A percentile compares a stretch with the other conserved stretches of the same genome.
Conservation (phyloP, 2,888 invertebrate species). For the Thecocarcelia acutangulata region DNA sequence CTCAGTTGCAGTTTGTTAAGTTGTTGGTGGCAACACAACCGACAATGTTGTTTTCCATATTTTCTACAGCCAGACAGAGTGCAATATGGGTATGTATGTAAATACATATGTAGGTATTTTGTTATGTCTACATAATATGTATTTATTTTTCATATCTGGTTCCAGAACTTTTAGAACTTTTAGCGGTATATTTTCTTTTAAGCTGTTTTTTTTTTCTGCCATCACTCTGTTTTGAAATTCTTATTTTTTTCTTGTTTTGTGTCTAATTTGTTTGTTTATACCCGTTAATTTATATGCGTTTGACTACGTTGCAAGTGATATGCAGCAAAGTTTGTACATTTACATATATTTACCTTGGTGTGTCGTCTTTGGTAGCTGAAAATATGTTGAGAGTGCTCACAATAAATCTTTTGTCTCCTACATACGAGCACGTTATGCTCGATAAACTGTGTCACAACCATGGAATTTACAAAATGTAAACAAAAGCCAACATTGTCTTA, state of each 20-base stretch:
- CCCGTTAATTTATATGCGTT: constrained; percentile 6
- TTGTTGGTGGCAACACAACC: constrained; percentile 21
- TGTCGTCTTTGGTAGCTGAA: constrained; percentile 30
- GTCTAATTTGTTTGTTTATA: constrained; percentile 1
- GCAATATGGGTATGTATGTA: no score
- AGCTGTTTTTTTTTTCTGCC: neutral
- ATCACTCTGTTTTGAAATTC: no score
- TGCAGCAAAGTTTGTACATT: constrained; percentile 13
- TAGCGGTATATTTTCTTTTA: constrained; percentile 51
- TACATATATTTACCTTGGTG: constrained; percentile 29
- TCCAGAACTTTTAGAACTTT: constrained; percentile 63
- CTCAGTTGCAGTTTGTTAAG: constrained; percentile 4
- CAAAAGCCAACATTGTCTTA: constrained; percentile 21
- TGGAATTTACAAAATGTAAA: constrained; percentile 51
- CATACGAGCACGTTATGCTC: constrained; percentile 46
- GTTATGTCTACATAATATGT: constrained; percentile 8
- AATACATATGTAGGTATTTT: no score
- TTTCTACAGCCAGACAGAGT: constrained; percentile 28
- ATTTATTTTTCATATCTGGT: neutral
- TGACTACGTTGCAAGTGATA: constrained; percentile 9
- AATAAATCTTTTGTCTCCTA: constrained; percentile 50
- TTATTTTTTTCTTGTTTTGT: constrained; percentile 1
- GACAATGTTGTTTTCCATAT: constrained; percentile 1
- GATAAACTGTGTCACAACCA: constrained; percentile 55
- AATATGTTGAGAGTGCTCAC: neutral